phyloP scores from a whole-genome alignment of 2,888 invertebrate species.

The Sabatieria punctata region DNA sequence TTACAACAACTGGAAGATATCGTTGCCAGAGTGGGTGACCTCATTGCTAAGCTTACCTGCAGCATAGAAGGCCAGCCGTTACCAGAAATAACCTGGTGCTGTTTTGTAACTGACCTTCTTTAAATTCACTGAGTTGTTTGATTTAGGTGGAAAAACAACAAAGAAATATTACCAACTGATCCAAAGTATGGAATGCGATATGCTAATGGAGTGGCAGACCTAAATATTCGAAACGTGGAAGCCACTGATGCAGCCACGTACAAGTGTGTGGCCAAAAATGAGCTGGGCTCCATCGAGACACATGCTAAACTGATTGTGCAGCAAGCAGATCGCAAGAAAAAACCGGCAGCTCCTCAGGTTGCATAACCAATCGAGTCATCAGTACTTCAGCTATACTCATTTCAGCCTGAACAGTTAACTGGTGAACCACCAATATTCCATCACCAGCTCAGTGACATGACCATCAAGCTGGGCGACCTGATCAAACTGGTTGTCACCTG shows the following conservation, averaged over 20 bases:
- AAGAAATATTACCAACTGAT: conserved; percentile 23
- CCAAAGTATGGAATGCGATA: conserved; percentile 30
- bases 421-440: conserved; percentile 7
- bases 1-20: conserved; percentile 32
- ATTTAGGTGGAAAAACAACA: conserved; percentile 29
- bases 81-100: conserved; percentile 29
- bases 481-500: conserved; percentile 22
- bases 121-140: not conserved
- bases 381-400: not conserved
- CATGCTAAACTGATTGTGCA: conserved; percentile 36
- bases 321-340: not conserved
- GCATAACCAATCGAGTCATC: not conserved
- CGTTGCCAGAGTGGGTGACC: conserved; percentile 24
- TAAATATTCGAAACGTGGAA: conserved; percentile 67
- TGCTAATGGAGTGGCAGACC: conserved; percentile 35
- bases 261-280: conserved; percentile 59
- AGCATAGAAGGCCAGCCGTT: conserved; percentile 29
- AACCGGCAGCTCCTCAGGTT: not conserved
- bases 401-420: not conserved
- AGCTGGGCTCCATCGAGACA: conserved; percentile 60
- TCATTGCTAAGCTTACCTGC: conserved; percentile 30
- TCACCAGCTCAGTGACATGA: conserved; percentile 13
- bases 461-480: conserved; percentile 19
- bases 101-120: conserved; percentile 10
- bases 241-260: conserved; percentile 74